Evolutionary conservation across 2,797 vertebrate genomes (phyloP).

Genomic region (Pteronotus mesoamericanus): DNA sequence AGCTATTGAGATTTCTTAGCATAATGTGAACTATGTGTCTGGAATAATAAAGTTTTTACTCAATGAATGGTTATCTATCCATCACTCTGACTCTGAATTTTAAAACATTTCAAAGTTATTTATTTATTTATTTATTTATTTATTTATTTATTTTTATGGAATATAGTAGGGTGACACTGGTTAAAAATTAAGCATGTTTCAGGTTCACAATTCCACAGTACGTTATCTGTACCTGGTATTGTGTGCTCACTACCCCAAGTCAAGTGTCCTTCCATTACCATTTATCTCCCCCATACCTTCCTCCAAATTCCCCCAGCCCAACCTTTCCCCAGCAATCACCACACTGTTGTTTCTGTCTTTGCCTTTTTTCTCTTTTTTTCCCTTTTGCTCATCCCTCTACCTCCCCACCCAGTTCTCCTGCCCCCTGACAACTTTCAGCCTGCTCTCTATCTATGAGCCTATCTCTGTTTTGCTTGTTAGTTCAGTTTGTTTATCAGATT

Average conservation of each 20-base stretch:
- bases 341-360: not conserved
- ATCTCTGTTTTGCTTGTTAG: not conserved
- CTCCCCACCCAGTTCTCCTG: not conserved
- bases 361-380: not conserved
- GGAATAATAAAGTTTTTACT: not conserved
- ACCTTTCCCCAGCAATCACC: not conserved
- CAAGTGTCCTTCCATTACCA: not conserved
- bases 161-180: not conserved
- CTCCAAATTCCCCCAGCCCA: not conserved
- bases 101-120: not conserved
- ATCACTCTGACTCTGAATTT: not conserved
- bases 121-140: not conserved
- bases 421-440: not conserved
- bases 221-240: not conserved
- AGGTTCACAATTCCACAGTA: not conserved
- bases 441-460: not conserved
- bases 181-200: not conserved
- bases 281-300: not conserved
- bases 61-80: not conserved
- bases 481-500: not conserved
- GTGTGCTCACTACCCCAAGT: not conserved
- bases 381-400: not conserved
- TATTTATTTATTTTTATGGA: not conserved
- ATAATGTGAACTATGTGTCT: not conserved
- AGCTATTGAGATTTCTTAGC: not conserved